A percentile compares a stretch with the other conserved stretches of the same genome.
phyloP scores from a whole-genome alignment of 37 sponge, comb jelly and placozoan genomes.

The Dysidea cf. avara region DNA sequence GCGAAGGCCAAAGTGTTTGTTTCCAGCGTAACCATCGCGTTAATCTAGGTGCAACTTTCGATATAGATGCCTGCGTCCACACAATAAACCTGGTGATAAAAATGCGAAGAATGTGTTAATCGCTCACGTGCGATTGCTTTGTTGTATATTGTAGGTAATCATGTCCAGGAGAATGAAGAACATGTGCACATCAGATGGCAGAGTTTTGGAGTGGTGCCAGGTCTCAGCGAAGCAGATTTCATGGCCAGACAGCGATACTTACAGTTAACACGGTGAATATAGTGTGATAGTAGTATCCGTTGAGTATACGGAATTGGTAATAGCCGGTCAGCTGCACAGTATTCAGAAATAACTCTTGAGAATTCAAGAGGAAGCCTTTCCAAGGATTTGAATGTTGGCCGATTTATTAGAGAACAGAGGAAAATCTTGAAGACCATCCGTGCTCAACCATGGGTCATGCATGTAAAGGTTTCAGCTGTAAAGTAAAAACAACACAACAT shows the following conservation, averaged over 20 bases:
- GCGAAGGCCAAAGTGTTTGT: too few species aligned
- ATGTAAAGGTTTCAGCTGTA: constrained; percentile 56
- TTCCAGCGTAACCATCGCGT: too few species aligned
- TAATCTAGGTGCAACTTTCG: too few species aligned
- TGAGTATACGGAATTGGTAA: too few species aligned
- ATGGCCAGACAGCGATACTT: constrained; percentile 66
- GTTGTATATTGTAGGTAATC: too few species aligned
- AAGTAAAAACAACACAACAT: constrained; percentile 32
- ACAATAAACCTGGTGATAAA: too few species aligned
- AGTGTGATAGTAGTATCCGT: too few species aligned
- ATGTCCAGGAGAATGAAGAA: background rate
- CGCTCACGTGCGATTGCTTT: too few species aligned
- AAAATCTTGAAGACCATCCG: constrained; percentile 54
- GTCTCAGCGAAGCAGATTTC: constrained; percentile 56
- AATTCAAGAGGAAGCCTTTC: background rate
- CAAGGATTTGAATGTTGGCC: constrained; percentile 32
- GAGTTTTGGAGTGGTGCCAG: constrained; percentile 5
- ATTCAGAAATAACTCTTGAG: too few species aligned
- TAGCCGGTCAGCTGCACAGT: too few species aligned
- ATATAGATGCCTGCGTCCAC: too few species aligned
- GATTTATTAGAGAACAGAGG: constrained; percentile 69
- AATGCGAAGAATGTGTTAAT: too few species aligned
- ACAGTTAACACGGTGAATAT: constrained; percentile 35
- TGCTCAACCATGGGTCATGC: constrained; percentile 83
- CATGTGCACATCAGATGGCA: background rate